Evolutionary conservation across 2,113 vertebrate species (phyloP), one percentile per base, ranked within the genome.

Genomic region (Lethenteron reissneri): DNA sequence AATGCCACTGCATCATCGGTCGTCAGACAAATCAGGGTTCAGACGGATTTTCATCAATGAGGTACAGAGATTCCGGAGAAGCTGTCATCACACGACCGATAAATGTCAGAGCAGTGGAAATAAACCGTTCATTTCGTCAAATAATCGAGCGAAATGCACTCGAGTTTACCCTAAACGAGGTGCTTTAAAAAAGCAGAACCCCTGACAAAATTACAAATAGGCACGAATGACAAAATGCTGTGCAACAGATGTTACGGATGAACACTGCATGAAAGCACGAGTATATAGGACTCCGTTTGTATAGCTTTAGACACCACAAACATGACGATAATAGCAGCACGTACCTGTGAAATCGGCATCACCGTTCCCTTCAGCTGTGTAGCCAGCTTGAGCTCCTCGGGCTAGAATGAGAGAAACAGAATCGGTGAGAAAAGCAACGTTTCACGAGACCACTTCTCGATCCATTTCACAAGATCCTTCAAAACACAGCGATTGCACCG

Each of bases 351-450:
- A 78, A 99, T 89, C 2, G 90, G 90, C 92, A 95, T 92, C 70
- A 97, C 80, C 0, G 89, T 81, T 74, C 90, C n/a, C 0, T 78
- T 74, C 57, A 94, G 84, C 81, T 99, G 94, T 7, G 92, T 92
- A 3, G 92, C 92, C 86, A 99, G 81, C 78, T 97, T 99, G 64
- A 95, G 79, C 58, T 99, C 94, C 80, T 99, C 92, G 75, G 85
- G 83, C 94, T 97, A 25, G 64, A 68, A 68, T 7, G 17, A 19
- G 60, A 68, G 9, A 25, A 11, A 68, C n/a, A n/a, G 11, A n/a
- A n/a, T n/a, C 64, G 25, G 25, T 17, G 25, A 68, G 25, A 17
- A 12, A 17, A 11, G 64, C 64, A 11, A 68, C 64, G n/a, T 68
- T 8, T 17, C n/a, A 68, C 64, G 2, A 21, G 64, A 11, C n/a